Evolutionary conservation across 2,888 invertebrate genomes (phyloP).

Genomic region (Lottia gigantea): DNA sequence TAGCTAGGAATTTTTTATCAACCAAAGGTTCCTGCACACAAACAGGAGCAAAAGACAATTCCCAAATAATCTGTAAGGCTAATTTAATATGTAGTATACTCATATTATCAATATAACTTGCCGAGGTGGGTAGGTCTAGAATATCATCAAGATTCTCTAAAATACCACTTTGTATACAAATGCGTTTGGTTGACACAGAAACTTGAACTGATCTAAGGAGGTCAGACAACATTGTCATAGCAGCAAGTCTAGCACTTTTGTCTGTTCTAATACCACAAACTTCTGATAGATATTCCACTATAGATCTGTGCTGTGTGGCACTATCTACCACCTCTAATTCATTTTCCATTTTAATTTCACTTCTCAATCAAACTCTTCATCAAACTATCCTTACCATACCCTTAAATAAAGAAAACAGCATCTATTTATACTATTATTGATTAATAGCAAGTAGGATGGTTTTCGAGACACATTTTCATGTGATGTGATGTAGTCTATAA

Average conservation of each 20-base stretch:
- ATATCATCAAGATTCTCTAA: neutral
- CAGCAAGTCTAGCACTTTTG: neutral
- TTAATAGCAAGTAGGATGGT: too few species aligned
- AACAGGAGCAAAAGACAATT: neutral
- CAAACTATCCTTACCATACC: too few species aligned
- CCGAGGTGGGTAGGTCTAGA: neutral
- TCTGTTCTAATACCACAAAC: neutral
- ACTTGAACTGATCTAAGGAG: neutral
- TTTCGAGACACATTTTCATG: too few species aligned
- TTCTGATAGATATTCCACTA: neutral
- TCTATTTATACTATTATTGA: too few species aligned
- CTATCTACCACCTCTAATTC: neutral
- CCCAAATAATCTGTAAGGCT: neutral
- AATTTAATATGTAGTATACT: neutral
- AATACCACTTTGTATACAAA: neutral
- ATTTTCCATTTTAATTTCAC: too few species aligned
- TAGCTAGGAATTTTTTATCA: neutral
- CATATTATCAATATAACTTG: neutral
- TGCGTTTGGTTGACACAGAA: neutral
- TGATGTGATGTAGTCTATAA: too few species aligned
- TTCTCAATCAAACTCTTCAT: too few species aligned
- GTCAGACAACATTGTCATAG: slow-evolving; percentile 1
- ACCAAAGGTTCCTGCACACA: neutral
- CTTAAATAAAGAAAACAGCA: too few species aligned
- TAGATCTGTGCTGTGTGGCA: neutral